Evolutionary conservation across 2,113 vertebrate genomes (phyloP).

Genomic region (Hypocryptadius cinnamomeus): DNA sequence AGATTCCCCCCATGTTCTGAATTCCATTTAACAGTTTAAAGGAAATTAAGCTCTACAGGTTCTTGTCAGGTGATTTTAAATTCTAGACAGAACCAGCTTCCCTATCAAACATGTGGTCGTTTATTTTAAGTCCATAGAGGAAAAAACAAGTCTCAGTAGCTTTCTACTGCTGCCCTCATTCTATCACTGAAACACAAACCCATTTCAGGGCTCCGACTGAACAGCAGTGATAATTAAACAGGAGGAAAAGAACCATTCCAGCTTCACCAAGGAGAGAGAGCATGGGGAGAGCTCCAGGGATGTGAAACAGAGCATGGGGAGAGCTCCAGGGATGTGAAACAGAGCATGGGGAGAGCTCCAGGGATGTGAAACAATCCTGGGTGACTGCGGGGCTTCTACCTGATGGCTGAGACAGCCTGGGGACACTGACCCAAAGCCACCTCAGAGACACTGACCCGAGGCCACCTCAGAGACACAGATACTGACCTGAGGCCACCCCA

Average conservation of each 20-base stretch:
- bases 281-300: rapidly evolving
- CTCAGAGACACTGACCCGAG: no score
- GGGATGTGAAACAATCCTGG: neutral
- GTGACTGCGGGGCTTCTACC: neutral
- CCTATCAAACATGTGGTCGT: neutral
- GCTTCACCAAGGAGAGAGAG: neutral
- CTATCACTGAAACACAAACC: neutral
- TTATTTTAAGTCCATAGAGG: neutral
- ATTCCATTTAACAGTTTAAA: slow-evolving; percentile 13
- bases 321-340: neutral
- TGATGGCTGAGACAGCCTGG: neutral
- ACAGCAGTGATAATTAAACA: neutral
- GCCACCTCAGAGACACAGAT: no score
- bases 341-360: rapidly evolving
- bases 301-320: rapidly evolving
- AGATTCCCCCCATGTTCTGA: neutral
- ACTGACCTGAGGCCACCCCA: no score
- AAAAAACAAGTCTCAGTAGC: neutral
- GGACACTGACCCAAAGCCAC: neutral
- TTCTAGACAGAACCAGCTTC: neutral
- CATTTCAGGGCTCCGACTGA: neutral
- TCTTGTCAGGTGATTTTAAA: neutral
- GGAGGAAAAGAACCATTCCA: neutral
- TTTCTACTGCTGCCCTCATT: neutral
- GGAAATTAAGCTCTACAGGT: slow-evolving; percentile 9